These are phyloP conservation scores for Gallinago jamesoni DNA, from an alignment of 2,113 vertebrate species.

Conservation along the genomic window DNA sequence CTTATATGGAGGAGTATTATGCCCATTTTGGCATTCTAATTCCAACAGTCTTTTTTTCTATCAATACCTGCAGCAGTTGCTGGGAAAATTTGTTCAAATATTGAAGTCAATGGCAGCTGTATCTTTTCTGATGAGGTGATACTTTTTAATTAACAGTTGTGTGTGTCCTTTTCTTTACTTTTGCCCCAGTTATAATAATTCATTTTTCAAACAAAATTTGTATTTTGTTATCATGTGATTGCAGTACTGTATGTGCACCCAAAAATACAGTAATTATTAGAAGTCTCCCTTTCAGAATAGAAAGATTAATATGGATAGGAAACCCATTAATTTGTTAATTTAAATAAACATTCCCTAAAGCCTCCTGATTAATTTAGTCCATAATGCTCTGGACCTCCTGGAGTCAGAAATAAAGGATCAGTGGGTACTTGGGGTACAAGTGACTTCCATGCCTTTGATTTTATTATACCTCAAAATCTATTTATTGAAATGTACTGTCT, in stretches of 20 bases:
- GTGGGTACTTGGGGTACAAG: background rate
- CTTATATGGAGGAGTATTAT: background rate
- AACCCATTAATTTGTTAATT: constrained; percentile 26
- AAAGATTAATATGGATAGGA: background rate
- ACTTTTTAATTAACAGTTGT: background rate
- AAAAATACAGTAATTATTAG: constrained; percentile 5
- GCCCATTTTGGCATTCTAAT: background rate
- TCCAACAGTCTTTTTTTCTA: background rate
- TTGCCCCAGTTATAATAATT: background rate
- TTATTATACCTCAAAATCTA: background rate
- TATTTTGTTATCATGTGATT: background rate
- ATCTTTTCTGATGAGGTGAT: background rate
- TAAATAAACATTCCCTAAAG: background rate
- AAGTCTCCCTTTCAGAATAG: background rate
- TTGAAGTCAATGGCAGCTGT: background rate
- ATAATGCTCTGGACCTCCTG: background rate
- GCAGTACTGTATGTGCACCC: background rate
- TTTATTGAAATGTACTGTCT: background rate
- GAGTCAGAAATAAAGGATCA: background rate
- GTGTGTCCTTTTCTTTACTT: background rate
- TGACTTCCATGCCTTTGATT: background rate
- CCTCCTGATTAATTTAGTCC: background rate
- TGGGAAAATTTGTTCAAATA: background rate
- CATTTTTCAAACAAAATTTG: background rate
- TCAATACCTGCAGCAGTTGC: background rate